Conservation (phyloP, 1,140 invertebrate species). For the Drosophila auraria region DNA sequence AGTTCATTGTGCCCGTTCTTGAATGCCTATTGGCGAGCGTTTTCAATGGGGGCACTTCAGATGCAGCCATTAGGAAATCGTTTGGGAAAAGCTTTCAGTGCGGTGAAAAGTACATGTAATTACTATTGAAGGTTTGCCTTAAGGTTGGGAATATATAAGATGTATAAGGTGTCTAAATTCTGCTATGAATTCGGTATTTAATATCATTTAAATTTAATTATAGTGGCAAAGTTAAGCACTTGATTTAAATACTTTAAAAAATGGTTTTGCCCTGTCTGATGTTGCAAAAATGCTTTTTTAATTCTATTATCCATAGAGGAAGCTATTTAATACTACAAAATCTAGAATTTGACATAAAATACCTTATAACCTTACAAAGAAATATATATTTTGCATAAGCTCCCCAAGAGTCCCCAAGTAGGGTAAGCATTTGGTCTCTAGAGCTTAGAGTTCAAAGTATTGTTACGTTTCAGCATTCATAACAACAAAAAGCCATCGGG, state of each 20-base stretch:
- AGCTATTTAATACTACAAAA: background rate
- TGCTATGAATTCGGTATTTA: background rate
- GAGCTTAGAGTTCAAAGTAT: slow-evolving; percentile 58
- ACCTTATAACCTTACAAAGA: background rate
- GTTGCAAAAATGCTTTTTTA: background rate
- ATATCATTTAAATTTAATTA: background rate
- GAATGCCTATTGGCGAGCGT: background rate
- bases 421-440: slow-evolving; percentile 60
- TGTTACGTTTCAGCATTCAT: slow-evolving; percentile 58
- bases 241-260: background rate
- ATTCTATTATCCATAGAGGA: no score
- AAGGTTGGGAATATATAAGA: background rate
- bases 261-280: rapidly evolving
- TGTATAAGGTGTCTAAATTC: no score
- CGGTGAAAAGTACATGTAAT: background rate
- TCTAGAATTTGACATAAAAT: background rate
- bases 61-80: slow-evolving; percentile 10
- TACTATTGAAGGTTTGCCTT: background rate
- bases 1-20: slow-evolving; percentile 28
- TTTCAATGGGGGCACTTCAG: slow-evolving; percentile 20
- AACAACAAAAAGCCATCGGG: slow-evolving; percentile 49
- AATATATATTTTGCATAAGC: no score
- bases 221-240: no score
- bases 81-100: background rate
- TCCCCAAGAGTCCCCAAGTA: background rate